Evolutionary conservation across 2,797 vertebrate species (phyloP).

Genomic region (Heteromormyrus szaboi): DNA sequence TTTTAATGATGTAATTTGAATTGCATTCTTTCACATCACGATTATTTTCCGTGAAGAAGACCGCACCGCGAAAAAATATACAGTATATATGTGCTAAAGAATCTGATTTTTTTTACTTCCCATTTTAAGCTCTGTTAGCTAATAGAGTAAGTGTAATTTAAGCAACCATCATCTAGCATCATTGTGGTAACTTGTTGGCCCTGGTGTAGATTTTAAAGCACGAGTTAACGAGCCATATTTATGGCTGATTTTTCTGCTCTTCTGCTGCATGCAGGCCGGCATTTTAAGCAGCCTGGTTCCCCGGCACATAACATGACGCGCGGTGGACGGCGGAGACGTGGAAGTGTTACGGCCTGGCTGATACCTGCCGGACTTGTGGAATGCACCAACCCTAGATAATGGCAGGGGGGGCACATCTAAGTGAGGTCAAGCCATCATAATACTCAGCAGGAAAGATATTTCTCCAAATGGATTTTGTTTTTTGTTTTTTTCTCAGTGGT

Average conservation of each 20-base stretch:
- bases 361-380: not conserved
- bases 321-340: not conserved
- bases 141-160: not conserved
- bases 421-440: not conserved
- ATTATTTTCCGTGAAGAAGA: not conserved
- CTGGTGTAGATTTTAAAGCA: not conserved
- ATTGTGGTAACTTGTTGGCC: not conserved
- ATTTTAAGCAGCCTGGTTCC: not conserved
- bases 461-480: not conserved
- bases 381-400: not conserved
- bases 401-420: not conserved
- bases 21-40: not conserved
- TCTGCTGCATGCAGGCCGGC: not conserved
- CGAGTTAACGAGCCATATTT: not conserved
- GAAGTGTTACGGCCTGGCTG: not conserved
- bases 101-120: not conserved
- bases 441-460: not conserved
- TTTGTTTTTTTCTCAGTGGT: not conserved
- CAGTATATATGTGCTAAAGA: not conserved
- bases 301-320: not conserved
- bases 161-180: not conserved
- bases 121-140: not conserved
- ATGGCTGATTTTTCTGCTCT: not conserved
- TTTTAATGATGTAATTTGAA: slow-evolving; percentile 11
- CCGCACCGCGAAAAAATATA: not conserved